Base-by-base conservation (phyloP, 1,140 invertebrate genomes). In the Neelides sp. region DNA sequence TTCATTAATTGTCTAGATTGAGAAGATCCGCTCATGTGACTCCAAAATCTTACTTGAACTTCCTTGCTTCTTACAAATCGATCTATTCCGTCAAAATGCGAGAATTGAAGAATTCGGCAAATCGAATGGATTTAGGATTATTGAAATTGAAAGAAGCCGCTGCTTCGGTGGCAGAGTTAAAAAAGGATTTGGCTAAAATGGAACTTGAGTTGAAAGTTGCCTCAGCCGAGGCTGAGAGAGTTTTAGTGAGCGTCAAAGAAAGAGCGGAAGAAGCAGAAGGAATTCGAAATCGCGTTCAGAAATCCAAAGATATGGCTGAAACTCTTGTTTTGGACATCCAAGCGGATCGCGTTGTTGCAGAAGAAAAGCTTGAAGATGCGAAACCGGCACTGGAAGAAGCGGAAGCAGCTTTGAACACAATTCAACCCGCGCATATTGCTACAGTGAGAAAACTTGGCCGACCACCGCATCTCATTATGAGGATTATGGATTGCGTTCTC, bases 401-500 rank as follows among this genome's bases (percentile, higher is more conserved):
- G 1, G 91, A 96, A 71, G 79, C 85, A 40, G 92, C 92, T 4
- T 71, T 97, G 5, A 95, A 96, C 62, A 97, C 92, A 0, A 96
- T 97, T 46, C 94, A 94, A 68, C 90, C 88, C 43, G 87, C 90
- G 2, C 92, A 96, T 66, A 97, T 97, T 62, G 75, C 92, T 8
- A 95, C 91, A 12, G 90, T 96, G 0, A 74, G 92, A 58, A 96
- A 95, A 70, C 68, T 97, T 23, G 91, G 89, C 10, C 74, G 90
- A 59, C 92, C 93, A 1, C 93, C 93, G 4, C 90, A 95, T 71
- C 71, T 97, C 0, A 96, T 97, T 60, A 95, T 95, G 91, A 75
- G 91, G 58, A 95, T 97, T 56, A 96, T 97, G 92, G 93, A 96
- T 63, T 91, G 86, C 64, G 91, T 95, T 1, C 66, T 96, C 39